Percentiles rank a stretch among this genome's conserved stretches.
Evolutionary conservation across 2,113 vertebrate genomes (phyloP).

Genomic region (Picathartes gymnocephalus): DNA sequence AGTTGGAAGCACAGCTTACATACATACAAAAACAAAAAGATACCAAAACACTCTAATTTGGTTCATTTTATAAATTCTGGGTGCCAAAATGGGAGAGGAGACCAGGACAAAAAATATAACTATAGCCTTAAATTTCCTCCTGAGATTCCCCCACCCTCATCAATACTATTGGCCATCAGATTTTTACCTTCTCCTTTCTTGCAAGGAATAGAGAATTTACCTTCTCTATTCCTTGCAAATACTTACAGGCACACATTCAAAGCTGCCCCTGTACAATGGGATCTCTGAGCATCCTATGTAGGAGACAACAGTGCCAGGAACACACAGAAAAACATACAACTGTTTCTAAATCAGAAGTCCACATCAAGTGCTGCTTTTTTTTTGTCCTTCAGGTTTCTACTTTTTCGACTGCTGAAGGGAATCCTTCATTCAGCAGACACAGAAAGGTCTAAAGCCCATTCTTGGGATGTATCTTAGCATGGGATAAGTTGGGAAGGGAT

Average conservation of each 20-base stretch:
- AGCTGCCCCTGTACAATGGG: background rate
- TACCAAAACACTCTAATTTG: background rate
- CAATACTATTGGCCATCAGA: background rate
- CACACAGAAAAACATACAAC: background rate
- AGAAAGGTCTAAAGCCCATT: background rate
- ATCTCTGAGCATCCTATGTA: background rate
- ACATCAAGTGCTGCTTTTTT: background rate
- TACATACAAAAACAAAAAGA: background rate
- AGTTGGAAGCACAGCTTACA: background rate
- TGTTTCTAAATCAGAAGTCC: background rate
- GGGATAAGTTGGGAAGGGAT: background rate
- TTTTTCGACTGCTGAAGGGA: background rate
- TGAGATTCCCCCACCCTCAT: background rate
- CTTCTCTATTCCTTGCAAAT: background rate
- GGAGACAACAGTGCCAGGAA: background rate
- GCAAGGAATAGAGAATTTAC: too few species aligned
- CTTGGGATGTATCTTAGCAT: background rate
- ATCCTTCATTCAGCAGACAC: background rate
- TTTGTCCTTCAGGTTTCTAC: background rate
- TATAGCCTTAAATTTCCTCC: background rate
- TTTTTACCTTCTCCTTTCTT: too few species aligned
- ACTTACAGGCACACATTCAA: background rate
- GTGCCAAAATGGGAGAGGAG: background rate
- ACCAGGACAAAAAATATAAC: background rate
- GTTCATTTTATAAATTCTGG: background rate